A percentile compares a stretch with the other conserved stretches of the same genome.
These are phyloP conservation scores for Leptinotarsa peninsularis DNA, from an alignment of 2,888 invertebrate species.

Conservation along the genomic window DNA sequence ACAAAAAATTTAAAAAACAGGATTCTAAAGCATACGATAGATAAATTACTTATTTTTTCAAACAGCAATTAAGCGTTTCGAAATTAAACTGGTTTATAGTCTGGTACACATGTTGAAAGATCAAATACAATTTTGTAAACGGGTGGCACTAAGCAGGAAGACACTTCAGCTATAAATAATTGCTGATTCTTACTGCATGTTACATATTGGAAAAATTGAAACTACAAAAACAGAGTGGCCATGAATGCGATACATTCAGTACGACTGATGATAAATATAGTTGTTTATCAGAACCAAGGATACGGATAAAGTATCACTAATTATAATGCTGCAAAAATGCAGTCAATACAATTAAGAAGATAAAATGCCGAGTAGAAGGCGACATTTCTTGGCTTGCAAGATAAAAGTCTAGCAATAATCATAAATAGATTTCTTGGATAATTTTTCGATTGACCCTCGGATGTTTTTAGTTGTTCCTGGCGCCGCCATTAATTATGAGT, in stretches of 20 bases:
- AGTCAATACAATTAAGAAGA: constrained; percentile 10
- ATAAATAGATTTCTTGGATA: constrained; percentile 15
- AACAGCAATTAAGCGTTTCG: not conserved
- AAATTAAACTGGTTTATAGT: not conserved
- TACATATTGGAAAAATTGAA: not conserved
- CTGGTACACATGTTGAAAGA: not conserved
- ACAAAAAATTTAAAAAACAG: constrained; percentile 4
- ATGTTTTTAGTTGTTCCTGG: constrained; percentile 1
- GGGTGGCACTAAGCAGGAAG: not conserved
- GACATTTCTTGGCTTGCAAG: constrained; percentile 2
- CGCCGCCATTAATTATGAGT: constrained; percentile 3
- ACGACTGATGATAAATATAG: constrained; percentile 4
- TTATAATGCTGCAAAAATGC: constrained; percentile 14
- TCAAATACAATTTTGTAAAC: not conserved
- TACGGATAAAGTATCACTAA: constrained; percentile 16
- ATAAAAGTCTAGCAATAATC: constrained; percentile 7
- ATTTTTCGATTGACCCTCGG: constrained; percentile 10
- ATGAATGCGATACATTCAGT: constrained; percentile 6
- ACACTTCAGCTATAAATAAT: not conserved
- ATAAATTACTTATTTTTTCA: constrained; percentile 4
- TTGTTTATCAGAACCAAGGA: constrained; percentile 8
- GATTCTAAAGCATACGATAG: not conserved
- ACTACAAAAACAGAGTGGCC: not conserved
- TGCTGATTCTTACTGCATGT: not conserved
- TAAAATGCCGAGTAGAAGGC: constrained; percentile 9